These are phyloP conservation scores for Rhinogobio ventralis DNA, from an alignment of 2,797 vertebrate genomes.

Conservation along the genomic window DNA sequence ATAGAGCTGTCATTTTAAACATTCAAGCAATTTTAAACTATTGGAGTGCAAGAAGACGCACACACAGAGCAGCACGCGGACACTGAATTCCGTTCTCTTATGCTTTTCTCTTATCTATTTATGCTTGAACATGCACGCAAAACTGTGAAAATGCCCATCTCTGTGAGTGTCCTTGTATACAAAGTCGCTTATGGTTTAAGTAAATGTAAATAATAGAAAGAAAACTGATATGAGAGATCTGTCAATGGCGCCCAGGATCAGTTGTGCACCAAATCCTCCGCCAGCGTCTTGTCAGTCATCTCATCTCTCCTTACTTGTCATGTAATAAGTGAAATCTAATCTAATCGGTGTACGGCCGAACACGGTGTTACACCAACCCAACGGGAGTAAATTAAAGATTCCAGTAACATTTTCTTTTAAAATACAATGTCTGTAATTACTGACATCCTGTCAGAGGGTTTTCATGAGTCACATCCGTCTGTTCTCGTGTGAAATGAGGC, in stretches of 20 bases:
- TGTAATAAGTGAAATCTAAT: not conserved
- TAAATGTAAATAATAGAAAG: no score
- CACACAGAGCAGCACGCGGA: no score
- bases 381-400: not conserved
- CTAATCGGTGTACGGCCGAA: not conserved
- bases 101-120: no score
- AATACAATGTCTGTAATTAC: not conserved
- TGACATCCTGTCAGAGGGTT: slow-evolving; percentile 19
- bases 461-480: slow-evolving; percentile 14
- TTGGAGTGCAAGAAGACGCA: no score
- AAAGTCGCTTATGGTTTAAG: no score
- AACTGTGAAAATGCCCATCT: no score
- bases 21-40: no score
- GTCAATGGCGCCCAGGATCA: not conserved
- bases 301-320: not conserved
- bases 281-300: not conserved
- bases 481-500: not conserved
- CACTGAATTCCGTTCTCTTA: no score
- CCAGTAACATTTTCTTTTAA: not conserved
- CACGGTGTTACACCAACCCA: not conserved
- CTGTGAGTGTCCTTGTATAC: no score
- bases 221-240: no score
- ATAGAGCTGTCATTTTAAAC: no score
- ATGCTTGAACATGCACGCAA: no score
- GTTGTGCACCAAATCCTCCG: not conserved